These are phyloP conservation scores for Caranx ignobilis DNA, from an alignment of 2,113 vertebrate genomes.

Conservation along the genomic window DNA sequence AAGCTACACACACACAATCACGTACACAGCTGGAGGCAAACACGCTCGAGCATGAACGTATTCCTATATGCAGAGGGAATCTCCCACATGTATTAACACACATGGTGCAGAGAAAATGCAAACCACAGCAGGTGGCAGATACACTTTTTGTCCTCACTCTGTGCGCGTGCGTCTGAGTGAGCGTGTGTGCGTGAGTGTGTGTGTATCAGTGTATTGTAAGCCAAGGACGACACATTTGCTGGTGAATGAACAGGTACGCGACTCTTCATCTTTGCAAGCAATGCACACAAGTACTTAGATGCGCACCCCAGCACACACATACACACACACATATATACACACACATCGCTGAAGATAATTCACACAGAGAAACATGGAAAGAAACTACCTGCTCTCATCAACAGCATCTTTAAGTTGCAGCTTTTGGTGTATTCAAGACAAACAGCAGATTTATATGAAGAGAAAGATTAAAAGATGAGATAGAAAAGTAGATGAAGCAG, in stretches of 20 bases:
- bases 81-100: constrained; percentile 34
- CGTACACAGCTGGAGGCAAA: constrained; percentile 59
- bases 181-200: constrained; percentile 9
- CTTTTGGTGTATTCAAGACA: constrained; percentile 5
- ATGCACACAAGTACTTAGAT: constrained; percentile 21
- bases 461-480: background rate
- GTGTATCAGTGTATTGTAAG: constrained; percentile 13
- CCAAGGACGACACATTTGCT: constrained; percentile 60
- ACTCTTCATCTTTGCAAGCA: constrained; percentile 30
- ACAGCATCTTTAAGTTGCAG: constrained; percentile 23
- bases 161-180: background rate
- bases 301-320: constrained; percentile 9
- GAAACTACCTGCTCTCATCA: constrained; percentile 7
- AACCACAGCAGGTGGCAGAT: constrained; percentile 61
- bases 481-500: constrained; percentile 29
- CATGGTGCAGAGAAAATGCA: constrained; percentile 45
- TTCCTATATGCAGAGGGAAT: constrained; percentile 37
- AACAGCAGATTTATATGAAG: background rate
- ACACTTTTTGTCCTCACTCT: constrained; percentile 5
- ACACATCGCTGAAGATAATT: background rate
- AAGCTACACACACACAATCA: constrained; percentile 23
- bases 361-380: constrained; percentile 9
- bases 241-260: constrained; percentile 54
- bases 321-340: background rate
- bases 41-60: constrained; percentile 26